Base-by-base conservation (phyloP, 2,113 vertebrate species). In the Mus musculus region DNA sequence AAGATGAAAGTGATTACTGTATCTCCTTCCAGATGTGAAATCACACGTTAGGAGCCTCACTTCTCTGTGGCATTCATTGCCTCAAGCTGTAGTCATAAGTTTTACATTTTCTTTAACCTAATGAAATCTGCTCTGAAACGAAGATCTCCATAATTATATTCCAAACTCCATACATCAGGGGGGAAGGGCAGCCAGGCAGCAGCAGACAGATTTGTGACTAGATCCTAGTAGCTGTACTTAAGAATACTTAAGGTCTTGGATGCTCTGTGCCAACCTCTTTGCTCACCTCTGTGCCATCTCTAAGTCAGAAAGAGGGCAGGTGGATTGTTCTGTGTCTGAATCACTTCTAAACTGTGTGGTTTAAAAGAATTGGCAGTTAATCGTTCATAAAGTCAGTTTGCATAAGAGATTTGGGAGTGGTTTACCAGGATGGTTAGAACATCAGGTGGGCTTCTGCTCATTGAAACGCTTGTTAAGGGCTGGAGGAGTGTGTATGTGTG, bases 51-150 rank as follows among this genome's bases (percentile, higher is more conserved):
- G 97, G 82, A 95, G 81, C 76, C 71, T 96, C 85, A 46, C 92
- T 98, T 97, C 93, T 88, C 72, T 78, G 96, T 95, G 90, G 52
- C 59, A 85, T 95, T 90, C 63, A 54, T 96, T 61, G 65, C 96
- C 88, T 95, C 59, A 88, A 94, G 88, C 65, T 13, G 77, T 81
- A 69, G 92, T 96, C 80, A 73, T 88, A 90, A 96, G 96, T 97
- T 96, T 96, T 94, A 96, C 80, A 94, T 97, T 97, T 97, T 96
- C 93, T 90, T 96, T 93, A 97, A 97, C 85, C 93, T 96, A 95
- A 97, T 97, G 96, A 98, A 97, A 97, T 95, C 84, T 95, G 11
- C 46, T 89, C 71, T 93, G 92, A 92, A 95, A 54, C 49, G 65
- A 92, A 91, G 94, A 80, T 67, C 56, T 95, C 30, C 14, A 72